A percentile compares a stretch with the other conserved stretches of the same genome.
Evolutionary conservation across 2,888 invertebrate genomes (phyloP).

Genomic region (Lysandra coridon): DNA sequence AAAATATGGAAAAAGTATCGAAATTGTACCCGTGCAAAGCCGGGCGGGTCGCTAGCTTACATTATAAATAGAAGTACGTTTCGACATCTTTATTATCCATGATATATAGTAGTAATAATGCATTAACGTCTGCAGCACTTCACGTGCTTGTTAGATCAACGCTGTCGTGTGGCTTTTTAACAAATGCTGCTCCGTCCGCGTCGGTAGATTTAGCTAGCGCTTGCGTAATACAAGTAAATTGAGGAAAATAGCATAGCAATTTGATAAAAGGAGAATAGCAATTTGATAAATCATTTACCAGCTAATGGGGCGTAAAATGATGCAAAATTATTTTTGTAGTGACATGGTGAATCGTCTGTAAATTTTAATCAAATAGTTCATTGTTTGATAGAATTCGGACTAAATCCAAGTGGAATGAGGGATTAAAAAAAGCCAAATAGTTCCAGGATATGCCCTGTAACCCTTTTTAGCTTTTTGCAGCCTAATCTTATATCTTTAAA

Average conservation of each 20-base stretch:
- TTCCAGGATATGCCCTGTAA: no score
- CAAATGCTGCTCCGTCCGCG: not conserved
- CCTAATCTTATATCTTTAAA: no score
- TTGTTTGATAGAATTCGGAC: no score
- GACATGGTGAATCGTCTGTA: no score
- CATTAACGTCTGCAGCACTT: not conserved
- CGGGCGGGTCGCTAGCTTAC: not conserved
- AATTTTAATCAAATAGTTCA: no score
- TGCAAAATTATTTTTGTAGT: not conserved
- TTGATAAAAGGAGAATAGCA: not conserved
- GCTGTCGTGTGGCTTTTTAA: slow-evolving; percentile 18
- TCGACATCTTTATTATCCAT: not conserved
- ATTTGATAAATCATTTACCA: not conserved
- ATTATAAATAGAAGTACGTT: not conserved
- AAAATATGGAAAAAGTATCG: no score
- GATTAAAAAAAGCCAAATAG: no score
- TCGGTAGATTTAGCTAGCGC: not conserved
- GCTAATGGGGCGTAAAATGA: not conserved
- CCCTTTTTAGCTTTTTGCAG: no score
- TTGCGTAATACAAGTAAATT: slow-evolving; percentile 7
- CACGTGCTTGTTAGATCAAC: not conserved
- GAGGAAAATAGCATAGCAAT: not conserved
- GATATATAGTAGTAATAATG: not conserved
- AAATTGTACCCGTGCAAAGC: no score
- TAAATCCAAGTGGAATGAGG: no score